phyloP scores from a whole-genome alignment of 2,888 invertebrate species.

The Acronicta leporina region DNA sequence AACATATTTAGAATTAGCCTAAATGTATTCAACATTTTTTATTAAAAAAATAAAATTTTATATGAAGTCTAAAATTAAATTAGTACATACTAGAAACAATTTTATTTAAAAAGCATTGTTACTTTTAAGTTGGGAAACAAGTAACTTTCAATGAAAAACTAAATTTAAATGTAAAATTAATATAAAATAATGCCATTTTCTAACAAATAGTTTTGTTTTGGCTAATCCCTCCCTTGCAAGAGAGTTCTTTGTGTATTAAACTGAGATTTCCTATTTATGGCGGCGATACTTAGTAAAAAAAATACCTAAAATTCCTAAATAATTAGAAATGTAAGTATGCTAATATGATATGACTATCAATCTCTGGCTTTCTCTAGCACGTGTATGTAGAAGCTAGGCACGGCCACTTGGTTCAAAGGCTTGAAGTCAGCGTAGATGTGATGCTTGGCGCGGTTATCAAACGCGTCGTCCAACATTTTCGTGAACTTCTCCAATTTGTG shows the following conservation, averaged over 20 bases:
- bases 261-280: neutral
- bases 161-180: too few relatives aligned
- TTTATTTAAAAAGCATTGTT: too few relatives aligned
- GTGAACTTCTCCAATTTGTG: constrained; percentile 93
- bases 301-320: neutral
- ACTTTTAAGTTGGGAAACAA: too few relatives aligned
- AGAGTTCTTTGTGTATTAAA: too few relatives aligned
- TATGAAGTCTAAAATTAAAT: constrained; percentile 7
- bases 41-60: constrained; percentile 8
- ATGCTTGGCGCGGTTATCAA: constrained; percentile 90
- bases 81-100: too few relatives aligned
- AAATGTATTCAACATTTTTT: neutral
- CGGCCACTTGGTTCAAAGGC: constrained; percentile 89
- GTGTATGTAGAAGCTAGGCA: constrained; percentile 96
- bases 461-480: constrained; percentile 91
- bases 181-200: too few relatives aligned
- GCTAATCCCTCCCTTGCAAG: too few relatives aligned
- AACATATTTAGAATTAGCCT: neutral
- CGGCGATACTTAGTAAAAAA: neutral
- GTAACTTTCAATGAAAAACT: too few relatives aligned
- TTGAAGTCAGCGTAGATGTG: constrained; percentile 95
- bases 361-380: constrained; percentile 90
- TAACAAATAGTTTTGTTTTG: too few relatives aligned
- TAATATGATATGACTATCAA: constrained; percentile 9
- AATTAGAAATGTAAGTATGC: neutral